Evolutionary conservation across 2,888 invertebrate genomes (phyloP).

Genomic region (Mantis religiosa): DNA sequence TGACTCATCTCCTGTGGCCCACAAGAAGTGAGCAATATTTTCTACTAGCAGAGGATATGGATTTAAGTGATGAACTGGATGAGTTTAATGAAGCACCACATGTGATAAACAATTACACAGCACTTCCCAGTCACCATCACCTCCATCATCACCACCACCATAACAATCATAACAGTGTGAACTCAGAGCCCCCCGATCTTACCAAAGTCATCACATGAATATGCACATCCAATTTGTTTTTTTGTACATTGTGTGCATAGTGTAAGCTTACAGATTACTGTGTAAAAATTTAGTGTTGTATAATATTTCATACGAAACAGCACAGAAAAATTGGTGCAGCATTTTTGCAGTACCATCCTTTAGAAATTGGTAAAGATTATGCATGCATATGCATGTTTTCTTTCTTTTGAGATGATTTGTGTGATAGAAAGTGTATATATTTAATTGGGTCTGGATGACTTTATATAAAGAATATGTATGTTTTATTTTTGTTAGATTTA

Average conservation of each 20-base stretch:
- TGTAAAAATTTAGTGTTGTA: background rate
- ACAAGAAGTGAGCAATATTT: constrained; percentile 90
- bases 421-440: background rate
- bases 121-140: constrained; percentile 7
- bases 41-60: constrained; percentile 61
- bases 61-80: constrained; percentile 71
- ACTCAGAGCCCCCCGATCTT: constrained; percentile 42
- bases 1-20: constrained; percentile 95
- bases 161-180: constrained; percentile 30
- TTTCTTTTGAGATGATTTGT: background rate
- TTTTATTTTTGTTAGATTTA: background rate
- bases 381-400: background rate
- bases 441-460: background rate
- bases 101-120: constrained; percentile 57
- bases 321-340: background rate
- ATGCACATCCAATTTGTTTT: background rate
- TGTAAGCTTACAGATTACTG: background rate
- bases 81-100: constrained; percentile 90
- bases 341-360: background rate
- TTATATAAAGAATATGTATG: background rate
- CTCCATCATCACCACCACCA: background rate
- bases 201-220: constrained; percentile 27
- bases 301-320: background rate
- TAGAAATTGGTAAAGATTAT: background rate
- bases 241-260: background rate